phyloP scores from a whole-genome alignment of 2,888 invertebrate species.

The Imbricaverruca yamaguchii region DNA sequence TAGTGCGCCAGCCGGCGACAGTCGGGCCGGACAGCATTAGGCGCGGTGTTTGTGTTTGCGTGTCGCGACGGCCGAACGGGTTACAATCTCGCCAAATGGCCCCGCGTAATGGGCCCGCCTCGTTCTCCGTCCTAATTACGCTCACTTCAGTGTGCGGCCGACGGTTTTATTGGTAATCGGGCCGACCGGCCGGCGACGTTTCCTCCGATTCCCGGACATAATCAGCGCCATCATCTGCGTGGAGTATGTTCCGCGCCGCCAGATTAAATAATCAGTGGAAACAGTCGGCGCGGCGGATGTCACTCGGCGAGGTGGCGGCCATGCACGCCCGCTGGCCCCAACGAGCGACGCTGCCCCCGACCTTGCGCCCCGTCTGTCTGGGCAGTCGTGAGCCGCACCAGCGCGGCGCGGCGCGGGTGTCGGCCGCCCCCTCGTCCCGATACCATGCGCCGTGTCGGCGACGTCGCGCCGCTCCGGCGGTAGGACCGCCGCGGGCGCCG shows the following conservation, averaged over 20 bases:
- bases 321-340: not conserved
- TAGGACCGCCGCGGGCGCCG: too few species aligned
- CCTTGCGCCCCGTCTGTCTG: not conserved
- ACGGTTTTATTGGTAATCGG: slow-evolving; percentile 4
- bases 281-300: not conserved
- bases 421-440: not conserved
- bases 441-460: too few species aligned
- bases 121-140: not conserved
- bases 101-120: not conserved
- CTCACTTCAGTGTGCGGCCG: not conserved
- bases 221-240: not conserved
- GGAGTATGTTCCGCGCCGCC: not conserved
- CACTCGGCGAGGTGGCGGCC: not conserved
- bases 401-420: not conserved
- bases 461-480: too few species aligned
- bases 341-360: not conserved
- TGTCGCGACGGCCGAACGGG: not conserved
- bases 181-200: not conserved
- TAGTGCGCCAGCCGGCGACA: not conserved
- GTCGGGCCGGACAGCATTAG: not conserved
- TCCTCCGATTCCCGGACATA: not conserved
- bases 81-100: not conserved
- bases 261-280: not conserved
- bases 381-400: not conserved
- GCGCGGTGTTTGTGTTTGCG: slow-evolving; percentile 12